Percentiles rank a stretch among this genome's conserved stretches.
Evolutionary conservation across 2,888 invertebrate species (phyloP).

Genomic region (Agonopterix alstromeriana): DNA sequence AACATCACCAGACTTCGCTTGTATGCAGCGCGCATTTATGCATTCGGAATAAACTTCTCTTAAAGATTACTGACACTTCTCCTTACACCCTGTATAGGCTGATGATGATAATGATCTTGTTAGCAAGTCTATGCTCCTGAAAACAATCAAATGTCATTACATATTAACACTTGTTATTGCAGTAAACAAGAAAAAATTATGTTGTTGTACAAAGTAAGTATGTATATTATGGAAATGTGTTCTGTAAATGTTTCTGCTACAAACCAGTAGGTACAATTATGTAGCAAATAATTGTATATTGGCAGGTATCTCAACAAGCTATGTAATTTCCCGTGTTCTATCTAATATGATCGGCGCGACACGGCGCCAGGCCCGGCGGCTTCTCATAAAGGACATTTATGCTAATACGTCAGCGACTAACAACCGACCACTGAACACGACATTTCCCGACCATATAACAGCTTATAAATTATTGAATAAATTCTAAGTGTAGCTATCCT

Average conservation of each 20-base stretch:
- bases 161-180: too few relatives aligned
- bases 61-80: too few relatives aligned
- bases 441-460: conserved; percentile 46
- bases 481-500: conserved; percentile 50
- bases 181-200: too few relatives aligned
- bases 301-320: conserved; percentile 53
- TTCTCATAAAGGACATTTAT: conserved; percentile 61
- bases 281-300: conserved; percentile 56
- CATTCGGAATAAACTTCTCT: too few relatives aligned
- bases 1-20: too few relatives aligned
- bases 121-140: too few relatives aligned
- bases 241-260: conserved; percentile 34
- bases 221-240: conserved; percentile 27
- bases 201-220: too few relatives aligned
- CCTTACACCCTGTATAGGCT: too few relatives aligned
- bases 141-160: too few relatives aligned
- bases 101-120: too few relatives aligned
- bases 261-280: conserved; percentile 45
- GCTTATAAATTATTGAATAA: conserved; percentile 64
- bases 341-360: conserved; percentile 62
- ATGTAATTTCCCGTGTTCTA: conserved; percentile 65
- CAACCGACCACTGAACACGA: conserved; percentile 38
- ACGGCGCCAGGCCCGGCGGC: conserved; percentile 63
- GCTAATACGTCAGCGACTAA: conserved; percentile 53
- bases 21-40: too few relatives aligned